Base-by-base conservation (phyloP, 2,888 invertebrate species). In the Epinotia ramella region DNA sequence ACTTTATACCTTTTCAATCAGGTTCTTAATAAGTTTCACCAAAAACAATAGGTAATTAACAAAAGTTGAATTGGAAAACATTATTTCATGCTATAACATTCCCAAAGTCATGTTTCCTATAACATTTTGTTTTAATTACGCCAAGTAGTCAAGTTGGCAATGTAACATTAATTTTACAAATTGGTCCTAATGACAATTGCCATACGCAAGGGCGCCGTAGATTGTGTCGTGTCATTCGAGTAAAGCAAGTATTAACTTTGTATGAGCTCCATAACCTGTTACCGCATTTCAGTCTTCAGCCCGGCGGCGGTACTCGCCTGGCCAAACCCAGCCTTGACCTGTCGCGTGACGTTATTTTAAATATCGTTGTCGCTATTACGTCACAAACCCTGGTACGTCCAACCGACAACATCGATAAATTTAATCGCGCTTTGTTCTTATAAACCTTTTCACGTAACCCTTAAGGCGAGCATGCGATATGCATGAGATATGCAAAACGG, bases 151-250 rank as follows among this genome's bases (percentile, higher is more conserved):
- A 82, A 77, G 78, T 73, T 76, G 69, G 79, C 75, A 75, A 81
- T 82, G 76, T 82, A 78, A 80, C 80, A 86, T 87, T 90, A 88
- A 89, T 91, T 91, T 84, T 83, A 86, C 88, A 89, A 90, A 91
- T 91, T 90, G 89, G 85, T 83, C 86, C 87, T 86, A 88, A 89
- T 89, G 87, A 88, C 88, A 87, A 90, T 88, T 87, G 83, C 77
- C 80, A 81, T 84, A 83, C 82, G 83, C 82, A 79, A 80, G 83
- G 84, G 83, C 81, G 81, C 80, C 82, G 81, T 81, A 81, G 81
- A 79, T 80, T 70, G 62, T 64, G 9, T 20, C 18, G 49, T n/a
- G 28, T 5, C 12, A 40, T 2, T 49, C 13, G 4, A 44, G 18
- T 18, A 33, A 6, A 40, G 9, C 59, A 59, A 44, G 68, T 9